These are phyloP conservation scores for Mayetiola destructor DNA, from an alignment of 2,888 invertebrate species.

Conservation along the genomic window DNA sequence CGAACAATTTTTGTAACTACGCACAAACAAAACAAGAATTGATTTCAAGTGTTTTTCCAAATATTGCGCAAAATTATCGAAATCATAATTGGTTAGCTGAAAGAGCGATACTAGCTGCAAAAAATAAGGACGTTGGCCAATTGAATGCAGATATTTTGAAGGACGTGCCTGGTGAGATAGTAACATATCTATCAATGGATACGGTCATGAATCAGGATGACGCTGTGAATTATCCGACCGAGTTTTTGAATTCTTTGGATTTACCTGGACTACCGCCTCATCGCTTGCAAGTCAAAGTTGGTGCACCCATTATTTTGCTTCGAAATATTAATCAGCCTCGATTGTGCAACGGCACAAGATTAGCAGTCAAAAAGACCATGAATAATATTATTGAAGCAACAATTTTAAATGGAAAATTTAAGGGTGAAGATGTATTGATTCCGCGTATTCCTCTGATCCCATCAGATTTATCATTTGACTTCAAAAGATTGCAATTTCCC, in stretches of 20 bases:
- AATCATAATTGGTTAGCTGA: conserved; percentile 20
- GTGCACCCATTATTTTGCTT: conserved; percentile 22
- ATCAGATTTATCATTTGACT: conserved; percentile 22
- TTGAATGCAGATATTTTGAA: conserved; percentile 17
- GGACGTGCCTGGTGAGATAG: neutral
- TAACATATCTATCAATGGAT: neutral
- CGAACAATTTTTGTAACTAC: conserved; percentile 21
- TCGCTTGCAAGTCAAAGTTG: conserved; percentile 22
- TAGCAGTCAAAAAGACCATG: conserved; percentile 16
- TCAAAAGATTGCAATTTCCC: conserved; percentile 23
- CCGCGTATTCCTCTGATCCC: conserved; percentile 28
- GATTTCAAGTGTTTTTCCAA: conserved; percentile 15
- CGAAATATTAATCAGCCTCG: conserved; percentile 22
- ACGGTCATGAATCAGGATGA: conserved; percentile 16
- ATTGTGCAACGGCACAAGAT: conserved; percentile 24
- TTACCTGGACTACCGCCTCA: conserved; percentile 19
- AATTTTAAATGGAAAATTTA: conserved; percentile 5
- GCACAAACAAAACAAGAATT: conserved; percentile 20
- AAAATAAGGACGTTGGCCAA: conserved; percentile 18
- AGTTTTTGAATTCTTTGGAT: conserved; percentile 20
- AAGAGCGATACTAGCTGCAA: conserved; percentile 19
- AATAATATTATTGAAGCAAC: neutral
- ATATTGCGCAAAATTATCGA: conserved; percentile 18
- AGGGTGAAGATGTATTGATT: conserved; percentile 22
- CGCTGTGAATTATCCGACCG: conserved; percentile 18